Evolutionary conservation across 1,140 invertebrate genomes (phyloP).

Genomic region (Drosophila funebris): DNA sequence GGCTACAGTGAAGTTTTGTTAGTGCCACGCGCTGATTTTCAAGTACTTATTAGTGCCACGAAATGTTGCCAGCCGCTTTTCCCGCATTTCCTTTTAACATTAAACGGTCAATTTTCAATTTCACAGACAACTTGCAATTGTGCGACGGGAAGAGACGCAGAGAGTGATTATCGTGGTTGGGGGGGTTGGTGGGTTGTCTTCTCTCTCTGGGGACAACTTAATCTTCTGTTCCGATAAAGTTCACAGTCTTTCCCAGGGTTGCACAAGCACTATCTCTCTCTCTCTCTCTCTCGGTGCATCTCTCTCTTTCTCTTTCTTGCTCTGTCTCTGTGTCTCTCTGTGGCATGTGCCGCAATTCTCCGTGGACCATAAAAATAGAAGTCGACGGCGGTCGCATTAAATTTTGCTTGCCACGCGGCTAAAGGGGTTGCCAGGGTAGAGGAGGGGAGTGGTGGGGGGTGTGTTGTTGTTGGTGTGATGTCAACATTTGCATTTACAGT

Average conservation of each 20-base stretch:
- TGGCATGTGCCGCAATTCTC: constrained; percentile 75
- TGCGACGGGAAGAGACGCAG: neutral
- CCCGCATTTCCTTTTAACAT: constrained; percentile 41
- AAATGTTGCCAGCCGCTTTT: constrained; percentile 48
- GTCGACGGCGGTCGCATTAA: constrained; percentile 55
- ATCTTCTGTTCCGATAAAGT: constrained; percentile 77
- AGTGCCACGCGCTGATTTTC: constrained; percentile 53
- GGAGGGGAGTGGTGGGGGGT: neutral
- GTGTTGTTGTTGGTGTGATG: constrained; percentile 61
- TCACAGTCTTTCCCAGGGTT: constrained; percentile 71
- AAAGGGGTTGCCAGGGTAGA: neutral
- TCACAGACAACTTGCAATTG: constrained; percentile 65
- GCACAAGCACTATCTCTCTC: constrained; percentile 1
- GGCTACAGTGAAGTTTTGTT: neutral
- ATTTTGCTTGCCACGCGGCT: constrained; percentile 54
- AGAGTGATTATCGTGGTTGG: neutral
- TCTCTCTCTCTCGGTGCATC: neutral
- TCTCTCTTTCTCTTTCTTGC: neutral
- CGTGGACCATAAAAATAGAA: constrained; percentile 62
- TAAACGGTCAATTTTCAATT: constrained; percentile 84
- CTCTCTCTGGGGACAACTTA: constrained; percentile 76
- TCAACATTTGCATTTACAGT: constrained; percentile 81
- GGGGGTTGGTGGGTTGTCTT: neutral
- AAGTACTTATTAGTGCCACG: constrained; percentile 70
- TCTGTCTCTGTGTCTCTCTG: neutral